A percentile compares a stretch with the other conserved stretches of the same genome.
Conservation (phyloP, 2,797 vertebrate species). For the Oreortyx pictus region DNA sequence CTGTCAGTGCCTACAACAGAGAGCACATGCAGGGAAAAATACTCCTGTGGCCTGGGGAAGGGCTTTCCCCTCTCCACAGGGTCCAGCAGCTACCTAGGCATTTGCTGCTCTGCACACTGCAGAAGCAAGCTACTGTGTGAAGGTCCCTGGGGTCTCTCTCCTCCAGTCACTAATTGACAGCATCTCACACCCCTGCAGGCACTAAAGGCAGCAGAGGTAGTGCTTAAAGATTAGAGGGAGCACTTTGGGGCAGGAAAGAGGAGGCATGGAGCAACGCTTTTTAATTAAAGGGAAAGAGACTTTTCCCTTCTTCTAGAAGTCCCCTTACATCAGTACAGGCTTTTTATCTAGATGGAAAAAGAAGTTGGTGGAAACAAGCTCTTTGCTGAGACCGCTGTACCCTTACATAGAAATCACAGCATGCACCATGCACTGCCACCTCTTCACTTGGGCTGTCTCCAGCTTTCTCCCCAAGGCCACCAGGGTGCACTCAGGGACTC, state of each 20-base stretch:
- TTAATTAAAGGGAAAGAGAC: neutral
- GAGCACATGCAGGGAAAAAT: neutral
- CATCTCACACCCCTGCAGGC: neutral
- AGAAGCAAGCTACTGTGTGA: neutral
- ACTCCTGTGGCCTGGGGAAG: neutral
- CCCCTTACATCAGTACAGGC: neutral
- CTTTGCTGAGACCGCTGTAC: neutral
- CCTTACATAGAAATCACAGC: neutral
- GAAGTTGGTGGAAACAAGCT: neutral
- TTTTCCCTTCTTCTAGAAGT: neutral
- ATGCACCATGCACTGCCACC: fast-evolving
- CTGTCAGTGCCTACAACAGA: neutral
- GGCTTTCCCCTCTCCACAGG: neutral
- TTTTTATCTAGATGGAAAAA: neutral
- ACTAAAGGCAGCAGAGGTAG: neutral
- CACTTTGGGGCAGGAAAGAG: neutral
- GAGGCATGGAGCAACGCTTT: neutral
- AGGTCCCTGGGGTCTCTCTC: neutral
- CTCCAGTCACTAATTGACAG: neutral
- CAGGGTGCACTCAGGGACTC: neutral
- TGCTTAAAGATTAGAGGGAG: neutral
- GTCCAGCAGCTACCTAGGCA: neutral
- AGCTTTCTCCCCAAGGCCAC: neutral
- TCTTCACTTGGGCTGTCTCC: neutral
- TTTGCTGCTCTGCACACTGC: neutral